Evolutionary conservation across 2,797 vertebrate species (phyloP).

Genomic region (Lepus townsendii): DNA sequence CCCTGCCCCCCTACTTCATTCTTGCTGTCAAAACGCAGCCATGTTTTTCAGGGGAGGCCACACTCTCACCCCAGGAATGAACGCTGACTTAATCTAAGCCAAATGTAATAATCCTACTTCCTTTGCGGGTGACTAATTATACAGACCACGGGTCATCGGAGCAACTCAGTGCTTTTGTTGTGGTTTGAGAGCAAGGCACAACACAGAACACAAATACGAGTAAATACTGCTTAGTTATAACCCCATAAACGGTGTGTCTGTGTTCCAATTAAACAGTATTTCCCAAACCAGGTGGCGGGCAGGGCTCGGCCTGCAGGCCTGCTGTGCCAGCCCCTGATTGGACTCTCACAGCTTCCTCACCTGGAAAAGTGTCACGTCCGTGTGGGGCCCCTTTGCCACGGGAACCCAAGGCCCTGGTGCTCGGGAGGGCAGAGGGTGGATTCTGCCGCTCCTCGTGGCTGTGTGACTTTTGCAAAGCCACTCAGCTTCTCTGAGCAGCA

Average conservation of each 20-base stretch:
- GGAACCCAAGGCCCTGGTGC: background rate
- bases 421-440: background rate
- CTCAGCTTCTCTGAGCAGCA: background rate
- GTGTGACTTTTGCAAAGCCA: conserved; percentile 19
- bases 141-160: background rate
- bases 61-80: background rate
- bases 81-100: background rate
- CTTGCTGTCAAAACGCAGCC: background rate
- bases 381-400: background rate
- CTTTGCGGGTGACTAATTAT: background rate
- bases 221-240: conserved; percentile 10
- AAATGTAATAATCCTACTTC: background rate
- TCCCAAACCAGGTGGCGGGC: background rate
- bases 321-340: background rate
- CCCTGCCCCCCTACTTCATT: background rate
- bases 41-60: background rate
- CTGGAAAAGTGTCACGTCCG: background rate
- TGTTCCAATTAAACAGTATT: conserved; percentile 49
- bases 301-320: background rate
- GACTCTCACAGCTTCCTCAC: background rate
- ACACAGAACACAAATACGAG: background rate
- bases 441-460: background rate
- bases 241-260: background rate
- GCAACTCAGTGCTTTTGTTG: background rate
- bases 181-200: conserved; percentile 15